Base-by-base conservation (phyloP, 1,140 invertebrate species). In the Grapholita molesta region DNA sequence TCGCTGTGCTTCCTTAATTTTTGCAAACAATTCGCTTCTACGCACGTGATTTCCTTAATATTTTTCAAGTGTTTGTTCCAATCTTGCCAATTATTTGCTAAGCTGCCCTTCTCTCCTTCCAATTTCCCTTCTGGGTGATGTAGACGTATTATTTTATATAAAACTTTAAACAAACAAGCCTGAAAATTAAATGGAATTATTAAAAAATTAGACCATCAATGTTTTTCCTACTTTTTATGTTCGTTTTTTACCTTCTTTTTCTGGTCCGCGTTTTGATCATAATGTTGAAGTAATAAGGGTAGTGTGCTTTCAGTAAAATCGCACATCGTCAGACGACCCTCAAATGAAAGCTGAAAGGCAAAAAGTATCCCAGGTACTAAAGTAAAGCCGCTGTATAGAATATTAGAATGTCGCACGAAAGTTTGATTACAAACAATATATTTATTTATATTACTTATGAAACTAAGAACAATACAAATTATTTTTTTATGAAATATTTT, bases 171-270 rank as follows among this genome's bases (percentile, higher is more conserved):
- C 7, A 89, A 66, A 38, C 76, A 69, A 32, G 55, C 64, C 88
- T 90, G 72, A 65, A 86, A 84, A 25, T 23, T 53, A 72, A 61
- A 30, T 32, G 35, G 6, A 28, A 42, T 55, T 24, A 38, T 23
- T 61, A 55, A 67, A n/a, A 52, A 8, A n/a, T n/a, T n/a, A n/a
- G n/a, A n/a, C n/a, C n/a, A n/a, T n/a, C n/a, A n/a, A n/a, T n/a
- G n/a, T n/a, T n/a, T n/a, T n/a, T 38, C 9, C 23, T 52, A 9
- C 12, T 66, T 66, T 25, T 28, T 38, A 33, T 30, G 24, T 28
- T 24, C 2, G 11, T 15, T 24, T n/a, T 23, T 57, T 77, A 88
- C 89, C 85, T 91, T 91, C 67, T 85, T 88, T 73, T 85, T 89
- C 28, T 75, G 70, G 57, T 89, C 84, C 69, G 83, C 69, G 67